Evolutionary conservation across 2,888 invertebrate genomes (phyloP).

Genomic region (Sinelater perroti): DNA sequence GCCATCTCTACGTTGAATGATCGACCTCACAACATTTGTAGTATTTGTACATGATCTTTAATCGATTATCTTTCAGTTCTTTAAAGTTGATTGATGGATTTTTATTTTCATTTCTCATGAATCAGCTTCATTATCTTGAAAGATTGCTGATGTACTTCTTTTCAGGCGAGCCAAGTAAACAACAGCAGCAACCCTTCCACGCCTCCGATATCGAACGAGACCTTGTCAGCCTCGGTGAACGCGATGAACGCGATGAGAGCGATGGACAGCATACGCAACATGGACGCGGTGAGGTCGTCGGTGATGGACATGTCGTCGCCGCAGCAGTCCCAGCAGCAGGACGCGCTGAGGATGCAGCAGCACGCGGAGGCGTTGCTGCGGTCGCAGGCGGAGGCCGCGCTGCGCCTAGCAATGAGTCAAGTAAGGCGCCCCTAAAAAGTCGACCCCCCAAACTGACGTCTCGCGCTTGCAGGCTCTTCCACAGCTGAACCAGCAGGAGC

Average conservation of each 20-base stretch:
- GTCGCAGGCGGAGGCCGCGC: conserved; percentile 85
- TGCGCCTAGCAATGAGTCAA: conserved; percentile 82
- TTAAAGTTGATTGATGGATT: no score
- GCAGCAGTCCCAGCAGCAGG: conserved; percentile 56
- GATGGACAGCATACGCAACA: conserved; percentile 65
- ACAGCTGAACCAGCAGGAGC: conserved; percentile 59
- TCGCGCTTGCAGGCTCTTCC: conserved; percentile 54
- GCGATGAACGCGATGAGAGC: conserved; percentile 70
- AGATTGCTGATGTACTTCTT: background rate
- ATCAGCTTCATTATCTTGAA: no score
- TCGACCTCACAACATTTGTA: no score
- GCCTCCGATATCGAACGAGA: conserved; percentile 60
- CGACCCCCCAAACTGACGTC: background rate
- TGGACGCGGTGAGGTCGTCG: conserved; percentile 63
- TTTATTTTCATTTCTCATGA: no score
- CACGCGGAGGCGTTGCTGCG: conserved; percentile 84
- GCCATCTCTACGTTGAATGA: no score
- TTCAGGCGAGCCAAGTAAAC: conserved; percentile 60
- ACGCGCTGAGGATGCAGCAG: conserved; percentile 62
- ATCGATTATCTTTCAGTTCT: no score
- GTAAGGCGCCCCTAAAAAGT: no score
- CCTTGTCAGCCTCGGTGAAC: conserved; percentile 63
- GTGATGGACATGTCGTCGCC: conserved; percentile 63
- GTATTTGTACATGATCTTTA: no score
- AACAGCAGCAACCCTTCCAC: conserved; percentile 61